Evolutionary conservation across 1,140 invertebrate species (phyloP), one percentile per base, ranked within the genome.

Genomic region (Philopotamus ludificatus): DNA sequence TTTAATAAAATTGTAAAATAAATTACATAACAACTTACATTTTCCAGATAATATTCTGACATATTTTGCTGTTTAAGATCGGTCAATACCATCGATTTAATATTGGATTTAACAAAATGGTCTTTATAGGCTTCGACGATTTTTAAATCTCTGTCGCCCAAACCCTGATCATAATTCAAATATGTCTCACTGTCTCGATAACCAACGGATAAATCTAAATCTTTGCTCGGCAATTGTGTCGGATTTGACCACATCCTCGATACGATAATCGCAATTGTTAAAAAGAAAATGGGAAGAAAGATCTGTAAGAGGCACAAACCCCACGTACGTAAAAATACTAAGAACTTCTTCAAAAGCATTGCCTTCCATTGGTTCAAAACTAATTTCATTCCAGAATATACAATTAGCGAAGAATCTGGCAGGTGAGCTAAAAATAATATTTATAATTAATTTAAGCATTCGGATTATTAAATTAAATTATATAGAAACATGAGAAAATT

Each of bases 271-370:
- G 85, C 82, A 50, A 87, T 74, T 0, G 81, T 73, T 20, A 88
- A 80, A 69, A 87, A 85, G 55, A 86, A 75, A 1, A 86, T 75
- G 0, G 86, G 85, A 21, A 86, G 80, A 2, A 82, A 63, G 26
- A 85, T 79, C 70, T 87, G 85, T 71, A 86, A 79, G 0, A 84
- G 51, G 0, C 82, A 74, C 0, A 83, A 70, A 2, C 84, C 57
- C 77, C 84, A 85, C 23, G 83, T 84, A 28, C 85, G 76, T 53
- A 77, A 76, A 0, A 83, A 77, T 7, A 83, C 82, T 9, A 86
- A 77, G 1, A 79, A 70, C 54, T 86, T 82, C 69, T 89, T 89
- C 21, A 85, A 73, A 20, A 87, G 72, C 81, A 88, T 87, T 0
- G 84, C 86, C 22, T 75, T 75, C 71, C 84, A 83, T 72, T 89